These are phyloP conservation scores for Solea senegalensis DNA, from an alignment of 2,113 vertebrate species.

Conservation along the genomic window DNA sequence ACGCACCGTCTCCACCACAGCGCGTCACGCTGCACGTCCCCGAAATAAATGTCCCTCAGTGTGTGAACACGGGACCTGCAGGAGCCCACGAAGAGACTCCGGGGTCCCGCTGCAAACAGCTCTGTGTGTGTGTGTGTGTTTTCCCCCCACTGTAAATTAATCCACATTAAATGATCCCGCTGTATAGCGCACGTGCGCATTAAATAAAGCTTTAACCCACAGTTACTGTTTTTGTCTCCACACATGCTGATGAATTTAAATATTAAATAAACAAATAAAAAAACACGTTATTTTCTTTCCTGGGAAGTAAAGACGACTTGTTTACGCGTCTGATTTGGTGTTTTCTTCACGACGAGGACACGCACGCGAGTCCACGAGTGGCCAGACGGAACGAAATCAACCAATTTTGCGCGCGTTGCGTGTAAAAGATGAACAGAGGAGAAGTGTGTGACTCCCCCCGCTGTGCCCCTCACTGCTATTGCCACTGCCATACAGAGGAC, in stretches of 20 bases:
- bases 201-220: neutral
- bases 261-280: slow-evolving; percentile 14
- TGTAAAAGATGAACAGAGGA: slow-evolving; percentile 46
- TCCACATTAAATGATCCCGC: neutral
- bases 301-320: neutral
- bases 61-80: slow-evolving; percentile 27
- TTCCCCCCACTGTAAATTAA: neutral
- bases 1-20: slow-evolving; percentile 1
- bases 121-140: neutral
- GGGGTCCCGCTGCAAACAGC: slow-evolving; percentile 7
- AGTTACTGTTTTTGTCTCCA: neutral
- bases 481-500: neutral
- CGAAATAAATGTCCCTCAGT: slow-evolving; percentile 1
- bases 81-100: slow-evolving; percentile 13
- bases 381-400: slow-evolving; percentile 44
- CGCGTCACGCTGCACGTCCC: neutral
- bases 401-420: slow-evolving; percentile 37
- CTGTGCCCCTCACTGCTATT: slow-evolving; percentile 24
- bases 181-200: neutral
- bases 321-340: no score
- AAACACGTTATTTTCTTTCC: neutral
- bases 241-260: neutral
- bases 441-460: slow-evolving; percentile 48
- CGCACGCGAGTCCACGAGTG: neutral
- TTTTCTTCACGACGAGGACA: neutral